Base-by-base conservation (phyloP, 2,797 vertebrate genomes). In the Clarias pachynema region DNA sequence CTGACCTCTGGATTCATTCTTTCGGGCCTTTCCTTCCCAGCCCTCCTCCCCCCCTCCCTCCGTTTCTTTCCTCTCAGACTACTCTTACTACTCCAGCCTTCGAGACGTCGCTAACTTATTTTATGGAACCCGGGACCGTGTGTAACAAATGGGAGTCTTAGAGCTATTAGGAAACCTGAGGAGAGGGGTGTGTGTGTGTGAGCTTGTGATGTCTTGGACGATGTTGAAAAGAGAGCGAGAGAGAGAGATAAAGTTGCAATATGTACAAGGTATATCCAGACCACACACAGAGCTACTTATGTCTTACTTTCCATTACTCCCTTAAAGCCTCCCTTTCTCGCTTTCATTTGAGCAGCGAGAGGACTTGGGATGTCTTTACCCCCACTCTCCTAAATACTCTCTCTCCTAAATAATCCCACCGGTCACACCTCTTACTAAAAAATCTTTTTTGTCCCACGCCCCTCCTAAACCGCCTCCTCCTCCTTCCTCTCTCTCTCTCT, bases 361-460 rank as follows among this genome's bases (percentile, higher is more conserved):
- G 80, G 95, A 95, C 94, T 94, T 53, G 16, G 29, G 75, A 49
- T 78, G 57, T 68, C 83, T 86, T 89, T 66, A 81, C 84, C 85
- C 96, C 96, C 96, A 96, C 95, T 96, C 94, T 94, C 93, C 95
- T 96, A 96, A 98, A 96, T 96, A 90, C 88, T 88, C 88, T 49
- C 95, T 96, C 94, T 94, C 93, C 95, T 96, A 96, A 98, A 96
- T 96, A 90, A 89, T 88, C 89, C 96, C 95, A 95, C 94, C 94
- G 95, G 97, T 97, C 97, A 97, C 97, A 97, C 97, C 97, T 97
- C 97, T 97, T 97, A 96, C 91, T 92, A 93, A 92, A 97, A 96
- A 97, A 96, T 95, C 83, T n/a, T 95, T 96, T 97, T 96, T 97
- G 97, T 97, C 93, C 92, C 93, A 92, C 91, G 91, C 91, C 92